Base-by-base conservation (phyloP, 2,113 vertebrate species). In the Microcebus lehilahytsara region DNA sequence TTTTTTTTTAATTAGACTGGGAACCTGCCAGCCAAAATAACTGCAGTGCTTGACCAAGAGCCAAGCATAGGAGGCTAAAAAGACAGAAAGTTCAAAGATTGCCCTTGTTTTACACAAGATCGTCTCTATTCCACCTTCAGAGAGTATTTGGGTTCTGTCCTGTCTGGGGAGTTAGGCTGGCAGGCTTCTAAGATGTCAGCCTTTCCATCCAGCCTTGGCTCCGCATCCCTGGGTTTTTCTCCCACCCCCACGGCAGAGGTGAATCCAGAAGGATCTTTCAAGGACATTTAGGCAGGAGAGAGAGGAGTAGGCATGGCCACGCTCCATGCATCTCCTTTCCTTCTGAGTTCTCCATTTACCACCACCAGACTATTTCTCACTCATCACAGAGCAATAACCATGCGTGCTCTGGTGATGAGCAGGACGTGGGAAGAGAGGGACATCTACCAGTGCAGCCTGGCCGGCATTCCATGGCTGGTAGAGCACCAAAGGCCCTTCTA, bases 91-190 rank as follows among this genome's bases (percentile, higher is more conserved):
- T 88, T 84, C 84, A 89, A 53, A 87, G 58, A 53, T 34, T 71
- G 40, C 20, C 86, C 84, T 95, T 93, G 22, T 77, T 95, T 64
- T 74, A 95, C 27, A 87, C 75, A 87, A 86, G 60, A 79, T 71
- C 30, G n/a, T 62, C 40, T 51, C 37, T 58, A 37, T 56, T 85
- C 37, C 32, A 51, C 75, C 49, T 84, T 62, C 71, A 77, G 58
- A 80, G 42, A 84, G 60, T 25, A 2, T 42, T 78, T 74, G 49
- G n/a, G 22, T 60, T 16, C 32, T 64, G 20, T 12, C 32, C 56
- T 51, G 27, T 32, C 46, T 27, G 51, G 51, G 27, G 77, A 62
- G 40, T 80, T 25, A 89, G 27, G 13, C 27, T 60, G 49, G 11
- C 8, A 79, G 53, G 32, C 42, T 90, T 92, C 58, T 81, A 46